Percentiles rank a stretch among this genome's conserved stretches.
Evolutionary conservation across 2,113 vertebrate species (phyloP).

Genomic region (Poecile atricapillus): DNA sequence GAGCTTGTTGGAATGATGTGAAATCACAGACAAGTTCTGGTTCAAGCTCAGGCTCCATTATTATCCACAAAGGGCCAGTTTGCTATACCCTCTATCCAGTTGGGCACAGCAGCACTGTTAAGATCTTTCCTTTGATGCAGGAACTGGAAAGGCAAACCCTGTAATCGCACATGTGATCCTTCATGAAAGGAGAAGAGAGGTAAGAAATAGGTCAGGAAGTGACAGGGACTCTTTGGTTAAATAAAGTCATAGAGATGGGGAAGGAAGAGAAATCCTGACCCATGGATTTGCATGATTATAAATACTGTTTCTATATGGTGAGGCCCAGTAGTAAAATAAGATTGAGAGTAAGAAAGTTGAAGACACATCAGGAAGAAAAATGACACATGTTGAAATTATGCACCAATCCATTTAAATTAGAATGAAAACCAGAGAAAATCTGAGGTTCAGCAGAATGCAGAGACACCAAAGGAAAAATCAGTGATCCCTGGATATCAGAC

Average conservation of each 20-base stretch:
- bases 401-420: background rate
- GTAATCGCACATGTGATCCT: background rate
- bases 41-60: background rate
- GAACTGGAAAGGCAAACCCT: background rate
- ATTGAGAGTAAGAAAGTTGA: background rate
- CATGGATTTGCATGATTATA: background rate
- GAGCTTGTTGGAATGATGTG: background rate
- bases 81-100: background rate
- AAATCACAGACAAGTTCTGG: background rate
- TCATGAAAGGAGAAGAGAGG: background rate
- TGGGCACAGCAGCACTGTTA: background rate
- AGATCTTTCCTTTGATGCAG: background rate
- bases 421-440: background rate
- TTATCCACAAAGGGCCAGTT: background rate
- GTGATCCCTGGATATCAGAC: background rate
- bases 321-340: background rate
- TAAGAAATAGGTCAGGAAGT: background rate
- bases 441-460: background rate
- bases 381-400: background rate
- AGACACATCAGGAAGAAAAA: background rate
- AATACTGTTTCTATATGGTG: background rate
- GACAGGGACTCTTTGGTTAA: background rate
- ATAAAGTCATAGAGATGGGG: background rate
- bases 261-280: background rate
- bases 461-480: background rate